Percentiles rank a stretch among this genome's conserved stretches.
Evolutionary conservation across 2,888 invertebrate genomes (phyloP).

Genomic region (Sisyra terminalis): DNA sequence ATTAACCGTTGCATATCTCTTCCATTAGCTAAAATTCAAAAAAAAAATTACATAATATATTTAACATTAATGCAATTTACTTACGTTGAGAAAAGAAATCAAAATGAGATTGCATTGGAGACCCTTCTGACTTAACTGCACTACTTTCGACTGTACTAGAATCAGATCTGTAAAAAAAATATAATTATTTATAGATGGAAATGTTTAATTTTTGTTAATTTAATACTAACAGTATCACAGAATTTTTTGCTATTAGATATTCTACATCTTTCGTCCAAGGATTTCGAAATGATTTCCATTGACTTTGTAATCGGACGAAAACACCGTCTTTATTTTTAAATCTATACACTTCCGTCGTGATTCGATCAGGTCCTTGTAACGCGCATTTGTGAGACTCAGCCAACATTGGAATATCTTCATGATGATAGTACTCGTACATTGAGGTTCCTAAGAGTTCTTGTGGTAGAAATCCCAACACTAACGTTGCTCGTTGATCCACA

Average conservation of each 20-base stretch:
- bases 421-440: slow-evolving; percentile 82
- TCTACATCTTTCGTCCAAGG: slow-evolving; percentile 95
- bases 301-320: slow-evolving; percentile 58
- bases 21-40: slow-evolving; percentile 25
- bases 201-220: neutral
- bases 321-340: slow-evolving; percentile 67
- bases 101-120: slow-evolving; percentile 28
- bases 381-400: slow-evolving; percentile 73
- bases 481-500: slow-evolving; percentile 81
- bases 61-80: too few relatives aligned
- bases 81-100: slow-evolving; percentile 38
- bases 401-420: slow-evolving; percentile 60
- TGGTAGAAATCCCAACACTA: slow-evolving; percentile 78
- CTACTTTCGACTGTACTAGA: slow-evolving; percentile 31
- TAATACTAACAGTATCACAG: slow-evolving; percentile 46
- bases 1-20: slow-evolving; percentile 52
- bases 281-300: slow-evolving; percentile 79
- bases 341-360: slow-evolving; percentile 55
- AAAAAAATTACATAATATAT: slow-evolving; percentile 4
- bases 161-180: slow-evolving; percentile 26
- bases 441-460: slow-evolving; percentile 86
- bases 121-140: slow-evolving; percentile 27
- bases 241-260: slow-evolving; percentile 76
- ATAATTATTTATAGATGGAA: neutral
- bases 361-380: slow-evolving; percentile 41